These are phyloP conservation scores for Cygnus atratus DNA, from an alignment of 2,113 vertebrate species.

Conservation along the genomic window DNA sequence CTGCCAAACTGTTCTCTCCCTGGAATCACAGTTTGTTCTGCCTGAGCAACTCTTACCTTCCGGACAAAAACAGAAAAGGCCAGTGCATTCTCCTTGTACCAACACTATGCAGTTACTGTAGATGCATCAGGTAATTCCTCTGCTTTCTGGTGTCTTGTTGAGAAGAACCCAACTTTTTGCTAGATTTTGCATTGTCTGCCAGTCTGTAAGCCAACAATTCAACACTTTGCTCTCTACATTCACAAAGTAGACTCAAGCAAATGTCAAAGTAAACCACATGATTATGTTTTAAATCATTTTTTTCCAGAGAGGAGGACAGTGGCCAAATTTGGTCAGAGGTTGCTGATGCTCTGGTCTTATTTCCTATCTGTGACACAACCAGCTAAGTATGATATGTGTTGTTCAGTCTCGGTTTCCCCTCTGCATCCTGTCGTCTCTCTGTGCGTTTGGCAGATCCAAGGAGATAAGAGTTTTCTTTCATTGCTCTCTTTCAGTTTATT, in stretches of 20 bases:
- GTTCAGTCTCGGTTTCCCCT: not conserved
- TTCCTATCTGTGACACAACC: not conserved
- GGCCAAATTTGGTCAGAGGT: not conserved
- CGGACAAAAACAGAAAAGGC: not conserved
- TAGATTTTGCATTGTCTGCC: not conserved
- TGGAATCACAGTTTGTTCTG: not conserved
- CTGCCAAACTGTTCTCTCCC: not conserved
- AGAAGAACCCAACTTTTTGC: not conserved
- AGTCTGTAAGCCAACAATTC: not conserved
- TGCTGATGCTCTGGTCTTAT: not conserved
- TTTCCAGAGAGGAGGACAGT: not conserved
- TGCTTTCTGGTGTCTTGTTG: not conserved
- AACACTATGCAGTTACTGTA: not conserved
- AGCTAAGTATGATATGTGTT: not conserved
- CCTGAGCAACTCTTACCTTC: not conserved
- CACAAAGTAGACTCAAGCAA: not conserved
- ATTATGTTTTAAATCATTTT: not conserved
- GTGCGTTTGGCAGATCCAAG: not conserved
- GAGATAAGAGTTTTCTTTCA: not conserved
- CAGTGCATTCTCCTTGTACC: not conserved
- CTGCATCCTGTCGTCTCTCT: not conserved
- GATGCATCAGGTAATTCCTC: not conserved
- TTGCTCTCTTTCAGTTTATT: not conserved
- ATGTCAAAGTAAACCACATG: not conserved
- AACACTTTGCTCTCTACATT: not conserved